Evolutionary conservation across 2,113 vertebrate genomes (phyloP).

Genomic region (Aspidoscelis tigris): DNA sequence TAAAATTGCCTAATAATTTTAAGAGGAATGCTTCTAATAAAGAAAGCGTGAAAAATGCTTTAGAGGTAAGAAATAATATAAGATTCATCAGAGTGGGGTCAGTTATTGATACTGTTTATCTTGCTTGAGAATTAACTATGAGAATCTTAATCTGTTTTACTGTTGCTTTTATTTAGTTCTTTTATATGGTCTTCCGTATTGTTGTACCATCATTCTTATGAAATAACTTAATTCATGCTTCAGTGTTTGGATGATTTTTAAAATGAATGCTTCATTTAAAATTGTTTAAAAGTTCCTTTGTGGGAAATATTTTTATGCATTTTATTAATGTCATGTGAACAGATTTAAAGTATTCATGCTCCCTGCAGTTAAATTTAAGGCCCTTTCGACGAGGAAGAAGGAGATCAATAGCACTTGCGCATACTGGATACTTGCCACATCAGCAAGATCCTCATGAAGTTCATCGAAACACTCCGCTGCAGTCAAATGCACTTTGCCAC

Average conservation of each 20-base stretch:
- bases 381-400: conserved; percentile 81
- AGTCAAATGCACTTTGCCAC: conserved; percentile 94
- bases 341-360: conserved; percentile 54
- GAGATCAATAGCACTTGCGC: conserved; percentile 80
- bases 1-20: conserved; percentile 73
- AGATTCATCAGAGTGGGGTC: background rate
- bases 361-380: conserved; percentile 82
- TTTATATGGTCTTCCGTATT: background rate
- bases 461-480: conserved; percentile 77
- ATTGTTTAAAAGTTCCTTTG: background rate
- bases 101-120: background rate
- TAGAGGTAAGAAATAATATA: conserved; percentile 81
- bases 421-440: conserved; percentile 85
- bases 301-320: conserved; percentile 33
- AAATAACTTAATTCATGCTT: background rate
- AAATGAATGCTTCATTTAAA: background rate
- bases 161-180: background rate
- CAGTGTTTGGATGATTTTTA: background rate
- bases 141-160: too few species aligned
- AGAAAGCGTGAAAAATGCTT: conserved; percentile 76
- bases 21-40: conserved; percentile 83
- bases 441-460: conserved; percentile 86
- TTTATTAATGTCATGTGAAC: conserved; percentile 20
- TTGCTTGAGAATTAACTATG: background rate
- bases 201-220: background rate